Evolutionary conservation across 2,113 vertebrate genomes (phyloP).

Genomic region (Marmota monax): DNA sequence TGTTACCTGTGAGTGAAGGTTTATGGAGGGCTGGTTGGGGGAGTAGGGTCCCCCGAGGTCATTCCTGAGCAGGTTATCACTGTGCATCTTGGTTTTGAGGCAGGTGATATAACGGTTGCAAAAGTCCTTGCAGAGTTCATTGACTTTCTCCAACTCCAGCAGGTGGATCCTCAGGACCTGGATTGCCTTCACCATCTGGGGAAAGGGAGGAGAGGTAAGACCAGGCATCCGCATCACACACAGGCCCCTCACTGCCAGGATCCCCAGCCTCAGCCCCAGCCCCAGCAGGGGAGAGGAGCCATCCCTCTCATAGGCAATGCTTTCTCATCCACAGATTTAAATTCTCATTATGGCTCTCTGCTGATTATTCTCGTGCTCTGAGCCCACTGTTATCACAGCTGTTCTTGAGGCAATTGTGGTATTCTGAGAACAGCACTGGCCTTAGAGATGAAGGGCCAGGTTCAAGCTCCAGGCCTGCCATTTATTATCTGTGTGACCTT

Average conservation of each 20-base stretch:
- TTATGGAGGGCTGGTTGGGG: slow-evolving; percentile 95
- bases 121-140: slow-evolving; percentile 99
- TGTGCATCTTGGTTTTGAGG: slow-evolving; percentile 99
- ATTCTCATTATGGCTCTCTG: neutral
- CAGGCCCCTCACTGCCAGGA: neutral
- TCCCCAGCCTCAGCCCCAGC: neutral
- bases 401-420: neutral
- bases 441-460: neutral
- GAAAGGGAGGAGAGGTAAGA: slow-evolving; percentile 52
- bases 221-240: neutral
- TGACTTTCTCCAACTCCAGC: slow-evolving; percentile 99
- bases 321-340: neutral
- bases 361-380: neutral
- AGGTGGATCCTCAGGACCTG: slow-evolving; percentile 99
- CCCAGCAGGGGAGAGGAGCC: neutral
- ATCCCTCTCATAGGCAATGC: too few relatives aligned
- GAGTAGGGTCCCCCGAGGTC: slow-evolving; percentile 98
- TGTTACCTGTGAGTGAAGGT: slow-evolving; percentile 92
- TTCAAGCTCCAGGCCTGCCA: neutral
- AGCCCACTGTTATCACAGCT: neutral
- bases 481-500: neutral
- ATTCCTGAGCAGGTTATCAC: slow-evolving; percentile 98
- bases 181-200: slow-evolving; percentile 98
- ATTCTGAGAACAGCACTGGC: neutral
- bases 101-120: slow-evolving; percentile 99